Conservation (phyloP, 2,888 invertebrate species). For the Thecocarcelia acutangulata region DNA sequence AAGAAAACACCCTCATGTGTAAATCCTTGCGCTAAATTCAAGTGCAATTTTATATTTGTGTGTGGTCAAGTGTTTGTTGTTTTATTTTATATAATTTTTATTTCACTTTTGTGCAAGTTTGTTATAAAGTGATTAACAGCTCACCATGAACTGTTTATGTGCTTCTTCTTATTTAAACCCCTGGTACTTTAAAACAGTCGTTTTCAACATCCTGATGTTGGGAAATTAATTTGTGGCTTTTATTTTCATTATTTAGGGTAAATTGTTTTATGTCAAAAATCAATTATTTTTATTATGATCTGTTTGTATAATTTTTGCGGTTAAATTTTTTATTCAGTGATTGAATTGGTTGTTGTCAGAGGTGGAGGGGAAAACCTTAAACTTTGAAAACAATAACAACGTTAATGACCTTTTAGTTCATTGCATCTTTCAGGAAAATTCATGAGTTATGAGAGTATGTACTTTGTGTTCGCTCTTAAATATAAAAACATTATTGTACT, state of each 20-base stretch:
- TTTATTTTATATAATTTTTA: slow-evolving; percentile 21
- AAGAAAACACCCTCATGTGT: slow-evolving; percentile 6
- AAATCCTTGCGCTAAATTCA: slow-evolving; percentile 20
- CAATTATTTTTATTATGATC: slow-evolving; percentile 62
- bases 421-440: slow-evolving; percentile 67
- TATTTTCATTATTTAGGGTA: slow-evolving; percentile 42
- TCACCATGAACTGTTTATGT: slow-evolving; percentile 34
- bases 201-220: slow-evolving; percentile 35
- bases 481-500: slow-evolving; percentile 49
- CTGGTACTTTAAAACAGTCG: slow-evolving; percentile 27
- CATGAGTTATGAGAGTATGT: slow-evolving; percentile 19
- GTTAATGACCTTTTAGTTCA: slow-evolving; percentile 76
- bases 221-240: slow-evolving; percentile 44
- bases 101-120: slow-evolving; percentile 34
- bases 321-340: slow-evolving; percentile 2
- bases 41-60: slow-evolving; percentile 8
- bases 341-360: slow-evolving; percentile 33
- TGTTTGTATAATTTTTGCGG: slow-evolving; percentile 24
- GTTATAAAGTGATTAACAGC: slow-evolving; percentile 44
- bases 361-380: slow-evolving; percentile 29
- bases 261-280: slow-evolving; percentile 57
- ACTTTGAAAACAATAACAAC: slow-evolving; percentile 67
- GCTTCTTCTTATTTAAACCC: slow-evolving; percentile 17
- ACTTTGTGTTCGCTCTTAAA: slow-evolving; percentile 37
- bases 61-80: slow-evolving; percentile 50